Evolutionary conservation across 2,888 invertebrate genomes (phyloP).

Genomic region (Meiosimyza decipiens): DNA sequence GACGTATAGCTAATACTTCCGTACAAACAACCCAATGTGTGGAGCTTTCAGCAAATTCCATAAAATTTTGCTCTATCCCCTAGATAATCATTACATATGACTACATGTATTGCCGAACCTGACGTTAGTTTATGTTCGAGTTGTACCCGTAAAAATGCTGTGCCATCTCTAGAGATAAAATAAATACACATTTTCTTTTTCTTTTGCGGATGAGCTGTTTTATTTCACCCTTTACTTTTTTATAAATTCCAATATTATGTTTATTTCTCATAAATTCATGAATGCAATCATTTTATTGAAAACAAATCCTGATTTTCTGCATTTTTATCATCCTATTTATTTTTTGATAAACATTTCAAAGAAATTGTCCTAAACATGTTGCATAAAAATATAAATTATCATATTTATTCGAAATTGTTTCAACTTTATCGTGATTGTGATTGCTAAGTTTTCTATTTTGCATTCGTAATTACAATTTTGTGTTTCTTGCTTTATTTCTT

Average conservation of each 20-base stretch:
- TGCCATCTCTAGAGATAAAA: too few relatives aligned
- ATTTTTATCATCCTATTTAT: not conserved
- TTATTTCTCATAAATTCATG: constrained; percentile 1
- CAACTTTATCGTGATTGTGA: not conserved
- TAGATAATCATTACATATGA: too few relatives aligned
- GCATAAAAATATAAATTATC: not conserved
- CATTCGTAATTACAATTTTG: not conserved
- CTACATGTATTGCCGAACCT: too few relatives aligned
- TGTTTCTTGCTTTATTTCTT: not conserved
- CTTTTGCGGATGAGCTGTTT: not conserved
- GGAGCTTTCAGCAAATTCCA: too few relatives aligned
- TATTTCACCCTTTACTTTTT: constrained; percentile 19
- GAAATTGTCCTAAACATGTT: not conserved
- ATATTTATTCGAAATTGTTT: constrained; percentile 1
- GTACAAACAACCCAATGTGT: too few relatives aligned
- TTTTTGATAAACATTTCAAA: not conserved
- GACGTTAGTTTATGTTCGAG: too few relatives aligned
- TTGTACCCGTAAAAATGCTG: too few relatives aligned
- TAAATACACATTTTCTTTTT: too few relatives aligned
- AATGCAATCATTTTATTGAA: constrained; percentile 2
- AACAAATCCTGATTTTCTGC: not conserved
- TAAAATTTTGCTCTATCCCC: too few relatives aligned
- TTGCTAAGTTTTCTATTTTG: not conserved
- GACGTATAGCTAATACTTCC: too few relatives aligned
- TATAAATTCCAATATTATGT: constrained; percentile 18